Evolutionary conservation across 2,797 vertebrate genomes (phyloP).

Genomic region (Parambassis ranga): DNA sequence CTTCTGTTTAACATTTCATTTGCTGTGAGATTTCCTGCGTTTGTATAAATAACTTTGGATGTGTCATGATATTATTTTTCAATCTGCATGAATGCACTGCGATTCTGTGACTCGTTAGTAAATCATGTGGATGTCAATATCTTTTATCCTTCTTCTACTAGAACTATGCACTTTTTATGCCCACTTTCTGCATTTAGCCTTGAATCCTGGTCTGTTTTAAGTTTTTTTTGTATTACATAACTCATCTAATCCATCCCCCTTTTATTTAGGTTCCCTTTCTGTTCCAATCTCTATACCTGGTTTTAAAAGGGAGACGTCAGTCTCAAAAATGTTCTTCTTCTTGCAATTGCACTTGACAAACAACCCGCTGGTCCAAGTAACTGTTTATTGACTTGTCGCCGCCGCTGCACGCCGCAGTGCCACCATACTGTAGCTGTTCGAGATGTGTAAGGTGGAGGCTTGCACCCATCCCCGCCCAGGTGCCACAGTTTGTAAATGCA

Average conservation of each 20-base stretch:
- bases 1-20: conserved; percentile 64
- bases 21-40: conserved; percentile 30
- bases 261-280: conserved; percentile 34
- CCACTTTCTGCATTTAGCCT: conserved; percentile 9
- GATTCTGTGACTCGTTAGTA: neutral
- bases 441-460: conserved; percentile 41
- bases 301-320: conserved; percentile 46
- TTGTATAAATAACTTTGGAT: conserved; percentile 35
- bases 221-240: conserved; percentile 18
- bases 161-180: conserved; percentile 27
- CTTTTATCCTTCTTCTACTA: neutral
- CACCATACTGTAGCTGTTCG: conserved; percentile 32
- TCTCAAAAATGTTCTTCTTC: conserved; percentile 41
- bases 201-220: conserved; percentile 5
- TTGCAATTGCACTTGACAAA: conserved; percentile 70
- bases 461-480: conserved; percentile 43
- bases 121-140: neutral
- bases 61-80: conserved; percentile 22
- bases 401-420: conserved; percentile 15
- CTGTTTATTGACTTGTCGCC: conserved; percentile 67
- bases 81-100: conserved; percentile 21
- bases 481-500: conserved; percentile 55
- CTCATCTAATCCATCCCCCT: conserved; percentile 16
- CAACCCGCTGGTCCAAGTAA: conserved; percentile 57
- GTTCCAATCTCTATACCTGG: conserved; percentile 26